A percentile compares a stretch with the other conserved stretches of the same genome.
Conservation (phyloP, 2,888 invertebrate genomes). For the Ectemnius continuus region DNA sequence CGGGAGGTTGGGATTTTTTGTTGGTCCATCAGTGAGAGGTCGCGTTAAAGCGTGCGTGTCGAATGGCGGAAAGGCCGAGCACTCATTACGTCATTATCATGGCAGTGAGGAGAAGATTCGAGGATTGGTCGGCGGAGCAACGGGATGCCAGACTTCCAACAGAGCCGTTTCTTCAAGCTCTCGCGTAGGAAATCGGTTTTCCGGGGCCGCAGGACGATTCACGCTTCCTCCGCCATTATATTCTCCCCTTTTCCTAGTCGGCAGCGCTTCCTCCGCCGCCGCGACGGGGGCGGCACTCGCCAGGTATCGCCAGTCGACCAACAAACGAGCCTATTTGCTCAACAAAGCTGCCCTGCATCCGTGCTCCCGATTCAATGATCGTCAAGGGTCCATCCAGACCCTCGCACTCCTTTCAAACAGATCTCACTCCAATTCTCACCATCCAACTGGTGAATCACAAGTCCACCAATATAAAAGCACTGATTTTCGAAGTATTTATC, state of each 20-base stretch:
- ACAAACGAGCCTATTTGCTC: slow-evolving; percentile 71
- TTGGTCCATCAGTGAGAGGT: not conserved
- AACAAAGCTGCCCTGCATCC: slow-evolving; percentile 56
- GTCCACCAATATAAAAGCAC: no score
- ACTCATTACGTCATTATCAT: slow-evolving; percentile 57
- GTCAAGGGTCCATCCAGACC: not conserved
- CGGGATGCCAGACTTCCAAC: slow-evolving; percentile 29
- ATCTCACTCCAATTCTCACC: not conserved
- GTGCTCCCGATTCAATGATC: not conserved
- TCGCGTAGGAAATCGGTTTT: slow-evolving; percentile 48
- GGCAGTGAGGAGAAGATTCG: slow-evolving; percentile 26
- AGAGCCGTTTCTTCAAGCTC: slow-evolving; percentile 24
- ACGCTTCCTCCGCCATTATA: slow-evolving; percentile 55
- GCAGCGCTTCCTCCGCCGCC: slow-evolving; percentile 37
- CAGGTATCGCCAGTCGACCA: slow-evolving; percentile 65
- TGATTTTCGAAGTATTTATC: not conserved
- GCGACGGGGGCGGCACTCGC: slow-evolving; percentile 32
- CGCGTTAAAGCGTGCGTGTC: slow-evolving; percentile 16
- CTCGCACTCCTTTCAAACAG: not conserved
- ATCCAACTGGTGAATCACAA: not conserved
- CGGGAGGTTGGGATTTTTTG: not conserved
- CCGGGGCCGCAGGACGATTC: slow-evolving; percentile 17
- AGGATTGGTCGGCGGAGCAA: slow-evolving; percentile 51
- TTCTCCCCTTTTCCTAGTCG: slow-evolving; percentile 40
- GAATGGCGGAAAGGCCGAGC: slow-evolving; percentile 38